Percentiles rank a stretch among this genome's conserved stretches.
Evolutionary conservation across 2,888 invertebrate genomes (phyloP).

Genomic region (Lordiphosa andalusiaca): DNA sequence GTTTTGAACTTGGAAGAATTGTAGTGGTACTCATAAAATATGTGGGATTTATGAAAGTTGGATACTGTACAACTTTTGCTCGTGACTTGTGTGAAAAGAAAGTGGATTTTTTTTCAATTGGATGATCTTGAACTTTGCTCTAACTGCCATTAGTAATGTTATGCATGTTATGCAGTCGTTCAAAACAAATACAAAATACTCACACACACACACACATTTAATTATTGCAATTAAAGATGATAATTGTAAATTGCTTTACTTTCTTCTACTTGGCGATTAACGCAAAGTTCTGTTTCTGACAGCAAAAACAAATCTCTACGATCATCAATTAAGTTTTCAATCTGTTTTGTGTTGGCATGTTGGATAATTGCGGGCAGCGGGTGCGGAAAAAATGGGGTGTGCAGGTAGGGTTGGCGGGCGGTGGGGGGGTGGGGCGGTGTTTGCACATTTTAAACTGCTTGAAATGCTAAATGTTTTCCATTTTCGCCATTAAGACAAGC

Average conservation of each 20-base stretch:
- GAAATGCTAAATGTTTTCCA: slow-evolving; percentile 65
- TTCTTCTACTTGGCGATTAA: slow-evolving; percentile 38
- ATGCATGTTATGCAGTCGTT: slow-evolving; percentile 18
- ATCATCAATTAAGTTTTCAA: slow-evolving; percentile 61
- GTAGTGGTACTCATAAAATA: too few species aligned
- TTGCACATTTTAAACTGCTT: slow-evolving; percentile 47
- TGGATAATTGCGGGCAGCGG: slow-evolving; percentile 29
- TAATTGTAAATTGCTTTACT: slow-evolving; percentile 55
- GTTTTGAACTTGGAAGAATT: too few species aligned
- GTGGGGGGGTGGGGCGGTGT: too few species aligned
- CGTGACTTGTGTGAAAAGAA: neutral
- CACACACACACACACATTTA: slow-evolving; percentile 35
- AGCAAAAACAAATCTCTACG: slow-evolving; percentile 34
- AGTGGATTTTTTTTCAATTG: neutral
- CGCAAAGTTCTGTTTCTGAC: slow-evolving; percentile 1
- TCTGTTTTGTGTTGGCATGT: slow-evolving; percentile 37
- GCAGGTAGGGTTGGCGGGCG: too few species aligned
- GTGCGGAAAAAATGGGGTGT: too few species aligned
- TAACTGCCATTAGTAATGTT: slow-evolving; percentile 17
- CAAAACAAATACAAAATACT: slow-evolving; percentile 3
- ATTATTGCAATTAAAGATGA: slow-evolving; percentile 59
- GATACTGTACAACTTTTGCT: too few species aligned
- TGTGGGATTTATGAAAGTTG: too few species aligned
- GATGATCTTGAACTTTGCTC: slow-evolving; percentile 33
- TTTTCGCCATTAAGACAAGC: slow-evolving; percentile 74